A percentile compares a stretch with the other conserved stretches of the same genome.
Conservation (phyloP, 2,797 vertebrate species). For the Sebastolobus altivelis region DNA sequence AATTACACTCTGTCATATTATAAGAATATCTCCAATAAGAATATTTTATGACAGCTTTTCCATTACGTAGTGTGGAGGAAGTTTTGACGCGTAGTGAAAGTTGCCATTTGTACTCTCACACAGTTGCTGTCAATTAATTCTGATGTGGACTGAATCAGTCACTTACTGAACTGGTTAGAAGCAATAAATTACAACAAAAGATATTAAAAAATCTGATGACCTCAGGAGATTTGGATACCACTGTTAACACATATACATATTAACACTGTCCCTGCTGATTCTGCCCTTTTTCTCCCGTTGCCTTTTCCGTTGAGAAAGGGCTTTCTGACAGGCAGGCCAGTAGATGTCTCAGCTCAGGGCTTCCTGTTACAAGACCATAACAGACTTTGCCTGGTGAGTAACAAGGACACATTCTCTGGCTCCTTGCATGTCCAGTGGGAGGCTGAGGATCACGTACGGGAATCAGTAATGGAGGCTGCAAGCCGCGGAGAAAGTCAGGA, state of each 20-base stretch:
- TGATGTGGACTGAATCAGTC: not conserved
- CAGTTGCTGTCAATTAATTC: not conserved
- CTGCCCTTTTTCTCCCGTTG: conserved; percentile 33
- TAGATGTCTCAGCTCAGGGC: conserved; percentile 64
- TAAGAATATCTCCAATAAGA: conserved; percentile 61
- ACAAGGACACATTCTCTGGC: conserved; percentile 79
- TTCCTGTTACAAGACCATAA: conserved; percentile 76
- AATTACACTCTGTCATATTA: conserved; percentile 71
- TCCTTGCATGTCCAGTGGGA: conserved; percentile 63
- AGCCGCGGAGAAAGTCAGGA: conserved; percentile 14
- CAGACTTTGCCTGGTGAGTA: conserved; percentile 70
- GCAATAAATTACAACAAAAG: not conserved
- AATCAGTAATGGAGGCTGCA: conserved; percentile 53
- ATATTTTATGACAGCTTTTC: conserved; percentile 54
- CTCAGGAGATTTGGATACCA: conserved; percentile 13
- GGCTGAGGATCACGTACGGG: conserved; percentile 61
- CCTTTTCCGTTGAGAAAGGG: conserved; percentile 51
- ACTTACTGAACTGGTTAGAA: not conserved
- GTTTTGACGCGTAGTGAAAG: not conserved
- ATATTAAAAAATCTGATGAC: not conserved
- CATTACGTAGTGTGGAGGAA: conserved; percentile 33
- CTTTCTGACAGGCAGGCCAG: conserved; percentile 58
- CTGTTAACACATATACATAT: conserved; percentile 26
- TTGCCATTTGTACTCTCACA: not conserved
- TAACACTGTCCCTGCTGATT: conserved; percentile 37